Conservation (phyloP, 2,888 invertebrate species). For the Hartigia nigra region DNA sequence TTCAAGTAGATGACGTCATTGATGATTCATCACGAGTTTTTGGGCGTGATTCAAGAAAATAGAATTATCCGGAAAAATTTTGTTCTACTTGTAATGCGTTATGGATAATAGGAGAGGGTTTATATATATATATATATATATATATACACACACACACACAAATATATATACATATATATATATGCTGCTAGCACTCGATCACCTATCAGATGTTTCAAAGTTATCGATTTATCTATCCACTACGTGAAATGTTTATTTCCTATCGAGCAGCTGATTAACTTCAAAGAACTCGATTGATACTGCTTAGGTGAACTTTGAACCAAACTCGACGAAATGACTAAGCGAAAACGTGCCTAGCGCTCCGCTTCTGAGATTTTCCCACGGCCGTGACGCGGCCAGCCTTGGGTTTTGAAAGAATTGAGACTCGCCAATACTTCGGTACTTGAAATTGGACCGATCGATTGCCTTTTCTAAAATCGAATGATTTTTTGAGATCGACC, state of each 20-base stretch:
- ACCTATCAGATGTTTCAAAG: no score
- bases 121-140: no score
- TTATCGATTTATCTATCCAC: background rate
- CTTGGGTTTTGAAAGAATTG: background rate
- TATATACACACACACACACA: no score
- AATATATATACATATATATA: no score
- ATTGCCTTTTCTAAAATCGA: background rate
- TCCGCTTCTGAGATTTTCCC: slow-evolving; percentile 27
- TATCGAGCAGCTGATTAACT: background rate
- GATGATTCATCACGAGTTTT: background rate
- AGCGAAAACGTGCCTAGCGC: slow-evolving; percentile 30
- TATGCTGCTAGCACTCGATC: no score
- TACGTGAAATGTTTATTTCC: background rate
- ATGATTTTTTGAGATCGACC: background rate
- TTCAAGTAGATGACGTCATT: background rate
- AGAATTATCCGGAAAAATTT: no score
- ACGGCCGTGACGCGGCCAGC: background rate
- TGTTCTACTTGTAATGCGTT: no score
- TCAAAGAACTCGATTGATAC: background rate
- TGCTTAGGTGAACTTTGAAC: background rate
- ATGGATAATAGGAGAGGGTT: no score
- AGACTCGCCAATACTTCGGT: background rate
- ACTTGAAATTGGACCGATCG: background rate
- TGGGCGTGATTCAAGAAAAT: background rate
- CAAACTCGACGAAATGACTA: slow-evolving; percentile 19